Evolutionary conservation across 2,113 vertebrate genomes (phyloP).

Genomic region (Pollimyrus isidori): DNA sequence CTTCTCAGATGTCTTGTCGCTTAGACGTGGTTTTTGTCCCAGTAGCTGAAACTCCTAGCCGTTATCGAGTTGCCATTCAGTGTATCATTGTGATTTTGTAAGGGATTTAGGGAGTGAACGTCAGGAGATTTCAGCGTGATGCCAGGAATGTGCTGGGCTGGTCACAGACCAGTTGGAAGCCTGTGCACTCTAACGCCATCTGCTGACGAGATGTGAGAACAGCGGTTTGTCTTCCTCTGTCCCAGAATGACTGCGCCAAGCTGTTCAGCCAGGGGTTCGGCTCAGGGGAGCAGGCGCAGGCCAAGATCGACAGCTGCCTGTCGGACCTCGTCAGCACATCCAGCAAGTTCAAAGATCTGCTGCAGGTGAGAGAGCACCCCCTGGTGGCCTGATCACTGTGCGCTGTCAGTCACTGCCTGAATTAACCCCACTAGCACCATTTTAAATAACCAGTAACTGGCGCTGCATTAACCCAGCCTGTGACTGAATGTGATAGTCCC

Average conservation of each 20-base stretch:
- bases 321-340: conserved; percentile 84
- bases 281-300: conserved; percentile 74
- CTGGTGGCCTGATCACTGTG: background rate
- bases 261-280: conserved; percentile 77
- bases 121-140: background rate
- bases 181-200: background rate
- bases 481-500: background rate
- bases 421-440: background rate
- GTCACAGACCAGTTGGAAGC: background rate
- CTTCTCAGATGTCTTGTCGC: background rate
- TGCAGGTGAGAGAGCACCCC: conserved; percentile 71
- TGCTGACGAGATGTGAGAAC: background rate
- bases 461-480: background rate
- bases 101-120: background rate
- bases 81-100: background rate
- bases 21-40: background rate
- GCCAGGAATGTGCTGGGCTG: no score
- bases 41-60: background rate
- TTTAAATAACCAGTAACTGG: background rate
- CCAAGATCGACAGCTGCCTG: conserved; percentile 95
- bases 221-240: background rate
- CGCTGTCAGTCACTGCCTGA: background rate
- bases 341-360: conserved; percentile 85
- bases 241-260: conserved; percentile 85
- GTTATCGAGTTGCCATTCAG: background rate